These are phyloP conservation scores for Plemyria rubiginata DNA, from an alignment of 2,888 invertebrate species.

Conservation along the genomic window DNA sequence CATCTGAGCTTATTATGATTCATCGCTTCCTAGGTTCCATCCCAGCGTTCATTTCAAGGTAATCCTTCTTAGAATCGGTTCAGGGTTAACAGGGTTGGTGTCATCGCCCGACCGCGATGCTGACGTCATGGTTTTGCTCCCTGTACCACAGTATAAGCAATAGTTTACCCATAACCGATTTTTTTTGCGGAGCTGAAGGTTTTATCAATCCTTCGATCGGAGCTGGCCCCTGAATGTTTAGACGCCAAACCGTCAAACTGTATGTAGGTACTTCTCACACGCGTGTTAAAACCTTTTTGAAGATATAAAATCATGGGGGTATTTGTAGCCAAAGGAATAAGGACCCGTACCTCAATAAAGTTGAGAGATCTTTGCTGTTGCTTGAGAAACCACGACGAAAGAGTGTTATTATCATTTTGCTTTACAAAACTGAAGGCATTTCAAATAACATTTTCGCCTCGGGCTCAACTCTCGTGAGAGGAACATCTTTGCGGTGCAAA, in stretches of 20 bases:
- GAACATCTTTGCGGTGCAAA: conserved; percentile 28
- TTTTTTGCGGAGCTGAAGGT: conserved; percentile 19
- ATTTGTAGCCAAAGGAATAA: too few relatives aligned
- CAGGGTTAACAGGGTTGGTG: conserved; percentile 40
- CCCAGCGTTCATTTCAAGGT: conserved; percentile 16
- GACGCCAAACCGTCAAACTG: background rate
- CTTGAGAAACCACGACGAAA: background rate
- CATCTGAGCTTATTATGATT: conserved; percentile 34
- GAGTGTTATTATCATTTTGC: conserved; percentile 25
- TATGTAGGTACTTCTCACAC: too few relatives aligned
- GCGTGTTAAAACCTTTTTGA: too few relatives aligned
- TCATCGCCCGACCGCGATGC: conserved; percentile 37
- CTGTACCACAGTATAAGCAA: conserved; percentile 14
- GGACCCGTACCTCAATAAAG: background rate
- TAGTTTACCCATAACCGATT: background rate
- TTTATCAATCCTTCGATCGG: conserved; percentile 9
- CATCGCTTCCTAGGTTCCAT: conserved; percentile 32
- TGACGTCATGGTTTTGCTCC: conserved; percentile 40
- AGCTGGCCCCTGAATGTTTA: background rate
- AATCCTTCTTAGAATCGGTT: conserved; percentile 39
- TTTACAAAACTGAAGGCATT: conserved; percentile 31
- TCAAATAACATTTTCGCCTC: conserved; percentile 29
- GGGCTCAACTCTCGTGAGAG: conserved; percentile 35
- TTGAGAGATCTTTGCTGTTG: background rate
- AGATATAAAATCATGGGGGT: too few relatives aligned